Base-by-base conservation (phyloP, 2,113 vertebrate species). In the Mormyrus iriodes region DNA sequence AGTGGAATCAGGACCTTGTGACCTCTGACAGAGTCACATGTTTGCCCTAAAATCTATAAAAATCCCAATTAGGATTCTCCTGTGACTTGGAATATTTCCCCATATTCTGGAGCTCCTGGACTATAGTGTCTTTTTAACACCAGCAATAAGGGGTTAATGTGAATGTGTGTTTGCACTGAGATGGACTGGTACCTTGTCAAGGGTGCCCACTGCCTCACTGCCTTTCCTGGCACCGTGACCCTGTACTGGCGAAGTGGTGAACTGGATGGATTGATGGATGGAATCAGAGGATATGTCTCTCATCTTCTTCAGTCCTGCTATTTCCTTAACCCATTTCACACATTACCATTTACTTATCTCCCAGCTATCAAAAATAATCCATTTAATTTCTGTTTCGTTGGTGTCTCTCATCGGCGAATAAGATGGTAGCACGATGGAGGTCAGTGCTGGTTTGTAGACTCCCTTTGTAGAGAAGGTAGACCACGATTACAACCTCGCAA, bases 381-480 rank as follows among this genome's bases (percentile, higher is more conserved):
- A 27, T 27, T 65, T 65, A 10, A 65, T 65, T 27, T 82, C 88
- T 88, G 39, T 58, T 93, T 87, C 44, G 93, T 61, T 88, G 90
- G 92, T 91, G 87, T 90, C 88, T 65, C 89, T 90, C 86, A 42
- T 85, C 76, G 89, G 88, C 58, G 24, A 61, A 61, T 61, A 0
- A n/a, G 58, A 27, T 27, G 24, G 24, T 0, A 61, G 58, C n/a
- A n/a, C 12, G 27, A 65, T 12, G n/a, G n/a, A 90, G 93, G 92
- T 90, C 86, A 90, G 89, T 87, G 82, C 88, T 89, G 92, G 94
- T 92, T 91, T 91, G 46, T 19, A 61, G 46, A 8, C 42, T 27
- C 52, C 91, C 91, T 89, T 91, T 65, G 24, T 88, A 91, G 93
- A 94, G 93, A 94, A 95, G 95, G 89, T 89, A 92, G 91, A 94